phyloP scores from a whole-genome alignment of 1,140 invertebrate genomes.

The Lordiphosa mommai region DNA sequence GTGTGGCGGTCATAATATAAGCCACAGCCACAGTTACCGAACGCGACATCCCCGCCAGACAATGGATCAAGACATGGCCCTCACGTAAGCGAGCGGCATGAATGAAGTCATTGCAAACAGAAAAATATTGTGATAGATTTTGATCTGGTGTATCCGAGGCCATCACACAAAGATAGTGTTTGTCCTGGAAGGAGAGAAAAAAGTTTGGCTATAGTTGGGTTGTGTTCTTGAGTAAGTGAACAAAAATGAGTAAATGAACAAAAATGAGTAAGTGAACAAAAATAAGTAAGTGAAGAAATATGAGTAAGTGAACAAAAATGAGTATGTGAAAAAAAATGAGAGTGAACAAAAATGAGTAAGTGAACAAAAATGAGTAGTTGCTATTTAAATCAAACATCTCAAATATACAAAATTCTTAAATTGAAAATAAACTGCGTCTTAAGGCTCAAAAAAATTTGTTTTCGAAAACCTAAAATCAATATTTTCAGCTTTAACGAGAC shows the following conservation, averaged over 20 bases:
- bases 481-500: no score
- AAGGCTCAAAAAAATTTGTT: no score
- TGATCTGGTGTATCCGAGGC: constrained; percentile 96
- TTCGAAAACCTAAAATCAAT: no score
- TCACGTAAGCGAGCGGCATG: constrained; percentile 92
- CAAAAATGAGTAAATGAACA: background rate
- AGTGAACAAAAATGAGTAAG: background rate
- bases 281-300: no score
- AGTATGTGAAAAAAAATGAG: no score
- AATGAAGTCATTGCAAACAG: constrained; percentile 97
- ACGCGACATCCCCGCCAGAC: constrained; percentile 96
- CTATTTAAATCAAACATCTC: no score
- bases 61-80: constrained; percentile 96
- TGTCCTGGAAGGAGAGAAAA: constrained; percentile 87
- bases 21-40: constrained; percentile 95
- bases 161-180: constrained; percentile 96
- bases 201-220: no score
- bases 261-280: background rate
- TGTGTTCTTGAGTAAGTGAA: no score
- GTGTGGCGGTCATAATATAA: constrained; percentile 94
- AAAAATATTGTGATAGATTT: constrained; percentile 95
- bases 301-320: no score
- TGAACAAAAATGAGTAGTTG: no score
- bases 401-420: no score
- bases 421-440: no score